A percentile compares a stretch with the other conserved stretches of the same genome.
Evolutionary conservation across 1,140 invertebrate species (phyloP).

Genomic region (Physella acuta): DNA sequence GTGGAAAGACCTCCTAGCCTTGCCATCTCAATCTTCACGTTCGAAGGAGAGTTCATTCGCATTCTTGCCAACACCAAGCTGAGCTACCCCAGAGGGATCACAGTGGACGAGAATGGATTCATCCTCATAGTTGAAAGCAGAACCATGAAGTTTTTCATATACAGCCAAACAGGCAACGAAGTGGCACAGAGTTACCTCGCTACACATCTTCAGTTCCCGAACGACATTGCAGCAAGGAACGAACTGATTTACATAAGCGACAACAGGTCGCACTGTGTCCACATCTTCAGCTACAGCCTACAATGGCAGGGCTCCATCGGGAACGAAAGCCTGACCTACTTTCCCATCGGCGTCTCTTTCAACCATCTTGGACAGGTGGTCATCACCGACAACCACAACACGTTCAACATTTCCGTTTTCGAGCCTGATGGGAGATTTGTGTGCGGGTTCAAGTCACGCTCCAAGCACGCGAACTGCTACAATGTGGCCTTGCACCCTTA

Average conservation of each 20-base stretch:
- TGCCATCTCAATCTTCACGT: conserved; percentile 99
- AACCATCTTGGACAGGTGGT: conserved; percentile 93
- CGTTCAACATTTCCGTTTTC: conserved; percentile 96
- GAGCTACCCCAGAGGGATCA: conserved; percentile 93
- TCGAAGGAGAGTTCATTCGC: conserved; percentile 98
- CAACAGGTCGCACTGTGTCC: conserved; percentile 98
- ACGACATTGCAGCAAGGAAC: conserved; percentile 95
- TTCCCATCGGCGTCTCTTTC: conserved; percentile 98
- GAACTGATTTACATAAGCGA: conserved; percentile 99
- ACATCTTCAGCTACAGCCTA: conserved; percentile 98
- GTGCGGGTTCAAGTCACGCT: conserved; percentile 95
- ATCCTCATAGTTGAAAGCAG: conserved; percentile 99
- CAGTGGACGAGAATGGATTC: conserved; percentile 92
- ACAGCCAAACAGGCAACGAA: conserved; percentile 94
- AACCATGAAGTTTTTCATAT: conserved; percentile 98
- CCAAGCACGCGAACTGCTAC: conserved; percentile 99
- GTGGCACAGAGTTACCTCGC: conserved; percentile 97
- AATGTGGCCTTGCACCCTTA: conserved; percentile 80
- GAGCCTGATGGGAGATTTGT: conserved; percentile 85
- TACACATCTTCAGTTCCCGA: conserved; percentile 98
- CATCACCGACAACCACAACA: conserved; percentile 99
- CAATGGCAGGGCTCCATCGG: conserved; percentile 94
- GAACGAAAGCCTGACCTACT: conserved; percentile 97
- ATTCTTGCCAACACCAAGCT: conserved; percentile 98
- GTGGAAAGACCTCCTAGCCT: conserved; percentile 94